Evolutionary conservation across 2,888 invertebrate genomes (phyloP).

Genomic region (Gonocerus acuteangulatus): DNA sequence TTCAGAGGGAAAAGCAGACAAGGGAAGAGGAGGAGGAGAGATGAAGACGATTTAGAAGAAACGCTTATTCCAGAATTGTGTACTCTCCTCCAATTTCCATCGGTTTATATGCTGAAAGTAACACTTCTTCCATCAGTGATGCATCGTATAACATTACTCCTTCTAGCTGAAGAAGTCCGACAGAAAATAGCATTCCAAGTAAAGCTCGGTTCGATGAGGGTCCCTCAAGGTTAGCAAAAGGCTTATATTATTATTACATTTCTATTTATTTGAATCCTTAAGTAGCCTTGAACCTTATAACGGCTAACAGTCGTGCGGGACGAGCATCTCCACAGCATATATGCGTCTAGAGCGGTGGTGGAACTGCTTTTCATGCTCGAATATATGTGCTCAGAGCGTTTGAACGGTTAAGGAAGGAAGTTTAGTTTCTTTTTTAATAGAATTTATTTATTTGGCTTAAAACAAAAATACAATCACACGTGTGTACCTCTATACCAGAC

Average conservation of each 20-base stretch:
- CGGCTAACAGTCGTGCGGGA: too few relatives aligned
- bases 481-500: too few relatives aligned
- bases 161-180: constrained; percentile 67
- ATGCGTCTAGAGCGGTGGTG: too few relatives aligned
- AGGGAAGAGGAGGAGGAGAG: constrained; percentile 21
- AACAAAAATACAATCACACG: too few relatives aligned
- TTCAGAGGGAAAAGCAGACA: constrained; percentile 25
- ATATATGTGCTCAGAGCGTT: too few relatives aligned
- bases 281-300: neutral
- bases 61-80: constrained; percentile 84
- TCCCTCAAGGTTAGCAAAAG: constrained; percentile 6
- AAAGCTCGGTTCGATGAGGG: constrained; percentile 42
- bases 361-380: too few relatives aligned
- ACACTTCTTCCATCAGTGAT: constrained; percentile 75
- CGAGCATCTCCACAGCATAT: too few relatives aligned
- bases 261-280: neutral
- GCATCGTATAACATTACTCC: constrained; percentile 63
- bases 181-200: constrained; percentile 48
- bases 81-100: constrained; percentile 60
- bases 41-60: constrained; percentile 45
- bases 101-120: constrained; percentile 76
- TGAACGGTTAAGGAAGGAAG: too few relatives aligned
- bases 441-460: too few relatives aligned
- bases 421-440: too few relatives aligned
- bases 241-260: neutral